A percentile compares a stretch with the other conserved stretches of the same genome.
Evolutionary conservation across 2,888 invertebrate genomes (phyloP).

Genomic region (Lithophane leautieri): DNA sequence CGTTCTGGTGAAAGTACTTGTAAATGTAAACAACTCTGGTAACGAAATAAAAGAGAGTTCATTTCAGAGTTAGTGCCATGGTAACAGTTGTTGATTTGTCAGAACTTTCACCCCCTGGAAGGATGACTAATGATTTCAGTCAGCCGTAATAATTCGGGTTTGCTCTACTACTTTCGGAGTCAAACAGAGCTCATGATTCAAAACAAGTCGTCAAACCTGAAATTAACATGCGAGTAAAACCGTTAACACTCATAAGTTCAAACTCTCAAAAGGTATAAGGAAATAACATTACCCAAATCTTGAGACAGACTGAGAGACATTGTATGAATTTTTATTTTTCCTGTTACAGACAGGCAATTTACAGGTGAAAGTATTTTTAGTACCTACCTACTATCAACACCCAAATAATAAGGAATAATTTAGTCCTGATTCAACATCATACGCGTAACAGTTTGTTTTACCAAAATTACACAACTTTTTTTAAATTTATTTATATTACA

Average conservation of each 20-base stretch:
- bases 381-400: background rate
- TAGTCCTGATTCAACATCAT: background rate
- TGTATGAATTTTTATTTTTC: background rate
- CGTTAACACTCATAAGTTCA: background rate
- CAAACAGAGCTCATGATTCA: slow-evolving; percentile 11
- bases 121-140: slow-evolving; percentile 2
- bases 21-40: slow-evolving; percentile 3
- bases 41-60: slow-evolving; percentile 13
- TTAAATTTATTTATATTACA: no score
- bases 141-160: background rate
- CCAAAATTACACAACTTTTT: background rate
- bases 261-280: slow-evolving; percentile 15
- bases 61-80: background rate
- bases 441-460: background rate
- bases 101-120: background rate
- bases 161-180: slow-evolving; percentile 24
- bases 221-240: background rate
- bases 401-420: background rate
- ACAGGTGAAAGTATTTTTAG: background rate
- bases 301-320: background rate
- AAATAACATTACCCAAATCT: slow-evolving; percentile 5
- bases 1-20: slow-evolving; percentile 21
- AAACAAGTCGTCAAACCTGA: slow-evolving; percentile 7
- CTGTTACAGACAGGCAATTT: slow-evolving; percentile 11
- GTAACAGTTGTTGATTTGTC: background rate